These are phyloP conservation scores for Meteorus colon DNA, from an alignment of 2,888 invertebrate genomes.

Conservation along the genomic window DNA sequence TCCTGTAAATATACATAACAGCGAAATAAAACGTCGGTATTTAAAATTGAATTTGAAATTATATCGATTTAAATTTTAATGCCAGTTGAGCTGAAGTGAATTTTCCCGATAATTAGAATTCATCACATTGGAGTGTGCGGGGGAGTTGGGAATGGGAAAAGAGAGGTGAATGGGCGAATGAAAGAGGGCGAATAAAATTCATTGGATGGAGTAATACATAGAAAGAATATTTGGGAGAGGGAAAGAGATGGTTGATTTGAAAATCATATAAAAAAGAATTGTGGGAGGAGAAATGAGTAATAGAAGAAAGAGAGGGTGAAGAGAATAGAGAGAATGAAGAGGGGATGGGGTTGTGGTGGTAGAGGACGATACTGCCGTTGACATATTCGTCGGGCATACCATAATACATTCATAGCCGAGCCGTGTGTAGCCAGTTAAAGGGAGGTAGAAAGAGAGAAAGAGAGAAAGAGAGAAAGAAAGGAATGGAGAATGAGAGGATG, in stretches of 20 bases:
- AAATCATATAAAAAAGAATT: conserved; percentile 30
- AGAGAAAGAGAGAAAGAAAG: conserved; percentile 6
- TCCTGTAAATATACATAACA: neutral
- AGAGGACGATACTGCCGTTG: conserved; percentile 65
- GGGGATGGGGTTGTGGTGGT: neutral
- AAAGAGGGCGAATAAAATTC: neutral
- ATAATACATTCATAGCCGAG: conserved; percentile 67
- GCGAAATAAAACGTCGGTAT: neutral
- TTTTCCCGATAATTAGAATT: conserved; percentile 3
- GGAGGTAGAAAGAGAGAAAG: conserved; percentile 46
- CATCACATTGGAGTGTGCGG: conserved; percentile 12
- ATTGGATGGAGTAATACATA: neutral
- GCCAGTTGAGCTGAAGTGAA: conserved; percentile 3
- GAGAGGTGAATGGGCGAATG: too few species aligned
- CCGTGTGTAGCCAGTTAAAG: conserved; percentile 54
- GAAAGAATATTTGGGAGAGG: conserved; percentile 23
- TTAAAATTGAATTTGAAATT: neutral
- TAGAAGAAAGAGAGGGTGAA: conserved; percentile 55
- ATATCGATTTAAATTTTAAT: conserved; percentile 7
- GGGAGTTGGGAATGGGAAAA: too few species aligned
- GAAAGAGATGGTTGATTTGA: conserved; percentile 31
- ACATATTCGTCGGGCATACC: conserved; percentile 66
- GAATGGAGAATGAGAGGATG: conserved; percentile 12
- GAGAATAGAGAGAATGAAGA: conserved; percentile 48
- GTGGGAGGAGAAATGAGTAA: conserved; percentile 42